These are phyloP conservation scores for Bombus superbus DNA, from an alignment of 1,140 invertebrate genomes.

Conservation along the genomic window DNA sequence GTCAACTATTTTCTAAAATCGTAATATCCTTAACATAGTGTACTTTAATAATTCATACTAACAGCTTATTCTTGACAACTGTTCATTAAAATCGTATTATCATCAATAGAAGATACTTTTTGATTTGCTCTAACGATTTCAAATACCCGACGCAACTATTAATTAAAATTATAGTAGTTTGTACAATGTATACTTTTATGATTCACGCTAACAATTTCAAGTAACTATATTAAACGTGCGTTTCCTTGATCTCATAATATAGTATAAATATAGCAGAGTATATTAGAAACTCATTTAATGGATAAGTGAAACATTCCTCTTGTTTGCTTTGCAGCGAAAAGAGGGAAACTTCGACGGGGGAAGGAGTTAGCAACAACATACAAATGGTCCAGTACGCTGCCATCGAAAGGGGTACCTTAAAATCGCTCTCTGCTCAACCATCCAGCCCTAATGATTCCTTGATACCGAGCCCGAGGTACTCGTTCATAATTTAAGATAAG, in stretches of 20 bases:
- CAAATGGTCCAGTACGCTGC: conserved; percentile 82
- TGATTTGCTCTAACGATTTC: neutral
- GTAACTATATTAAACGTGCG: neutral
- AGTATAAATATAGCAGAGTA: neutral
- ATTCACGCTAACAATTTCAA: neutral
- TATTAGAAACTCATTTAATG: neutral
- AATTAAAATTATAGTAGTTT: neutral
- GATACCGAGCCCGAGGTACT: conserved; percentile 77
- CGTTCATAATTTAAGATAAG: neutral
- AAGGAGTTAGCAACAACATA: conserved; percentile 77
- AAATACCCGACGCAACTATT: neutral
- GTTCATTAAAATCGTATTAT: neutral
- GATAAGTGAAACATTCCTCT: neutral
- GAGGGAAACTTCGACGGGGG: conserved; percentile 73
- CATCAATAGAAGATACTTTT: neutral
- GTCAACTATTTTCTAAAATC: neutral
- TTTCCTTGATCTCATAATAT: neutral
- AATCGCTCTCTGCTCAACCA: conserved; percentile 77
- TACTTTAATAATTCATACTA: neutral
- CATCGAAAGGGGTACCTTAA: conserved; percentile 74
- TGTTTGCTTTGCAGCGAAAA: conserved; percentile 72
- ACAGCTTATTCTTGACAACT: neutral
- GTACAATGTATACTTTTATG: neutral
- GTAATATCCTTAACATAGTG: neutral
- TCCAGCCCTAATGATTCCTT: conserved; percentile 77